Conservation (phyloP, 2,797 vertebrate genomes). For the Neosilurus hyrtlii region DNA sequence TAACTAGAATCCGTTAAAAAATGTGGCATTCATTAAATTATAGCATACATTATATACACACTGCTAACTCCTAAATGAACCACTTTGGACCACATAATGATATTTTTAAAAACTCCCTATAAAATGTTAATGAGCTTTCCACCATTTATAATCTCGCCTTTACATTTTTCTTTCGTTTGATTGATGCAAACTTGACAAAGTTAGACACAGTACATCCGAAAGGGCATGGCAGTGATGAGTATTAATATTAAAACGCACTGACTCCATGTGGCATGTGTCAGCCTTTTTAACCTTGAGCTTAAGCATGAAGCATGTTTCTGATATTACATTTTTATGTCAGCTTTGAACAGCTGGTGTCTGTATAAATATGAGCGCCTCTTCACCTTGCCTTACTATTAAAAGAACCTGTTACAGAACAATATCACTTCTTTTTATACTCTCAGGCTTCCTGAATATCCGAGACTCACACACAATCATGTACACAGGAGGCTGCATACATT, state of each 20-base stretch:
- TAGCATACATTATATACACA: background rate
- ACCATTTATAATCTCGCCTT: conserved; percentile 8
- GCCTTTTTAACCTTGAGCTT: conserved; percentile 55
- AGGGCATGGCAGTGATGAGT: conserved; percentile 43
- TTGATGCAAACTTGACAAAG: conserved; percentile 45
- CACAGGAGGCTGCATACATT: background rate
- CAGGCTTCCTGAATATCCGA: background rate
- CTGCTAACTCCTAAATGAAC: background rate
- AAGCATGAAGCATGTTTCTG: conserved; percentile 39
- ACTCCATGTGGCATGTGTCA: conserved; percentile 49
- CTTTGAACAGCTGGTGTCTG: conserved; percentile 58
- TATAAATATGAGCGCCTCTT: conserved; percentile 48
- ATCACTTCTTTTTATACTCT: conserved; percentile 41
- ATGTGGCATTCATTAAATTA: background rate
- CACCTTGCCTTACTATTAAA: conserved; percentile 46
- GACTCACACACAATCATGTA: conserved; percentile 10
- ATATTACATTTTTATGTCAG: conserved; percentile 55
- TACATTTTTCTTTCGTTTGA: conserved; percentile 36
- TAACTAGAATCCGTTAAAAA: background rate
- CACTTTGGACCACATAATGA: background rate
- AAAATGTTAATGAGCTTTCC: conserved; percentile 27
- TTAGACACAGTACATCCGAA: conserved; percentile 46
- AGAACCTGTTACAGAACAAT: conserved; percentile 46
- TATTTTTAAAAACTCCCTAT: background rate
- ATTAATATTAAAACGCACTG: conserved; percentile 56